Percentiles rank a stretch among this genome's conserved stretches.
These are phyloP conservation scores for Urophycis tenuis DNA, from an alignment of 2,797 vertebrate genomes.

Conservation along the genomic window DNA sequence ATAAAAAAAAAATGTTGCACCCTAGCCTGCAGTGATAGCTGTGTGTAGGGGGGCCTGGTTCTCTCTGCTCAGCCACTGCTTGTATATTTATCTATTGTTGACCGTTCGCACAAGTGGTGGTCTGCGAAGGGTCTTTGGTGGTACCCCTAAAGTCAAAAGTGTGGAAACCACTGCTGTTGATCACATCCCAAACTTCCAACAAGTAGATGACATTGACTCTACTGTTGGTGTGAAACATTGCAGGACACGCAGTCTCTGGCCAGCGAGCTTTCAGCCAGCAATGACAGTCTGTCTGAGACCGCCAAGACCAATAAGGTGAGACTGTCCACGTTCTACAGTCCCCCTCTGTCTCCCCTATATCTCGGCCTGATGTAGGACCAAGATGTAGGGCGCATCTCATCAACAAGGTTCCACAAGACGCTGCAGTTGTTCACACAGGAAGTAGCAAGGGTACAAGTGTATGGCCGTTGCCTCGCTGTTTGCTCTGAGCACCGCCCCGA, in stretches of 20 bases:
- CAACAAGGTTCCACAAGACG: background rate
- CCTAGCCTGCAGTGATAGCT: too few relatives aligned
- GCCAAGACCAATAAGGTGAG: background rate
- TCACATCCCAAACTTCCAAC: too few relatives aligned
- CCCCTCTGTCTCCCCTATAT: too few relatives aligned
- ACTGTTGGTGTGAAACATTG: slow-evolving; percentile 13
- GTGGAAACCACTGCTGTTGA: too few relatives aligned
- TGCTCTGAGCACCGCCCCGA: background rate
- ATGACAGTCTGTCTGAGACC: slow-evolving; percentile 26
- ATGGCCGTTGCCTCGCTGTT: background rate
- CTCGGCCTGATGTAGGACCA: too few relatives aligned
- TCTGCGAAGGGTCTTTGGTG: too few relatives aligned
- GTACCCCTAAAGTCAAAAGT: too few relatives aligned
- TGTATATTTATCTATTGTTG: too few relatives aligned
- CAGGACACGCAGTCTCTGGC: slow-evolving; percentile 32
- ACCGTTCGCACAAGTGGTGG: too few relatives aligned
- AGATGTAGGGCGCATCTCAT: background rate
- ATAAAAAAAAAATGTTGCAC: too few relatives aligned
- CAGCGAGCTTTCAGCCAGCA: slow-evolving; percentile 39
- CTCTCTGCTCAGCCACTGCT: too few relatives aligned
- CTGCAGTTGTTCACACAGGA: background rate
- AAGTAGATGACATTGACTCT: background rate
- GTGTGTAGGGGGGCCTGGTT: too few relatives aligned
- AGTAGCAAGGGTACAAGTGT: background rate
- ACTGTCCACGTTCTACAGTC: background rate